Conservation (phyloP, 2,113 vertebrate genomes). For the Poeciliopsis occidentalis region DNA sequence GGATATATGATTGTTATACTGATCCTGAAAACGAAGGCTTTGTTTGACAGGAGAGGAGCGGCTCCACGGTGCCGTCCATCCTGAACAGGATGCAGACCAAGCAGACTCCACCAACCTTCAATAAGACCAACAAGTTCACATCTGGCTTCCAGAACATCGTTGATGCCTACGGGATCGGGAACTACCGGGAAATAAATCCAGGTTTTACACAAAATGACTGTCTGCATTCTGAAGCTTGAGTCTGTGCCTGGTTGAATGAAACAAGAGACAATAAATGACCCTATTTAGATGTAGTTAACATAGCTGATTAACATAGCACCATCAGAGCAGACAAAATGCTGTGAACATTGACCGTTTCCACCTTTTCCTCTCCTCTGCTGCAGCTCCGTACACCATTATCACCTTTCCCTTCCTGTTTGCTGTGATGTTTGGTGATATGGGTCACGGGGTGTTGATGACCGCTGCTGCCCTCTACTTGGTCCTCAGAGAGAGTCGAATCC, state of each 20-base stretch:
- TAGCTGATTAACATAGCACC: too few species aligned
- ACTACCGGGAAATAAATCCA: conserved; percentile 96
- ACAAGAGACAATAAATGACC: too few species aligned
- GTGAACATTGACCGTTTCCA: too few species aligned
- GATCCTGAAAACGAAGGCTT: not conserved
- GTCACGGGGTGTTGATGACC: conserved; percentile 93
- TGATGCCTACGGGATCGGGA: conserved; percentile 94
- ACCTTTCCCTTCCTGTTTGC: conserved; percentile 98
- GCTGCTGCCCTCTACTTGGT: conserved; percentile 93
- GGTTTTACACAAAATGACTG: conserved; percentile 70
- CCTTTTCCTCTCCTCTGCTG: not conserved
- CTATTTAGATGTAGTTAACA: too few species aligned
- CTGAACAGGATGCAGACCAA: conserved; percentile 90
- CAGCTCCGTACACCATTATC: conserved; percentile 96
- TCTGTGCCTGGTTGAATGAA: too few species aligned
- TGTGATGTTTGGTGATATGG: conserved; percentile 98
- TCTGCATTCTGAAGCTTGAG: not conserved
- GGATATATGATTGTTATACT: too few species aligned
- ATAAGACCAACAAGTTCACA: conserved; percentile 97
- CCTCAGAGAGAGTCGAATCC: conserved; percentile 89
- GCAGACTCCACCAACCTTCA: conserved; percentile 94
- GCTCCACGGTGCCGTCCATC: conserved; percentile 92
- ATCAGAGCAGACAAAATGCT: not conserved
- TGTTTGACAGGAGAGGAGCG: conserved; percentile 88
- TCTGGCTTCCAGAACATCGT: conserved; percentile 97